Conservation (phyloP, 2,888 invertebrate genomes). For the Limnephilus rhombicus region DNA sequence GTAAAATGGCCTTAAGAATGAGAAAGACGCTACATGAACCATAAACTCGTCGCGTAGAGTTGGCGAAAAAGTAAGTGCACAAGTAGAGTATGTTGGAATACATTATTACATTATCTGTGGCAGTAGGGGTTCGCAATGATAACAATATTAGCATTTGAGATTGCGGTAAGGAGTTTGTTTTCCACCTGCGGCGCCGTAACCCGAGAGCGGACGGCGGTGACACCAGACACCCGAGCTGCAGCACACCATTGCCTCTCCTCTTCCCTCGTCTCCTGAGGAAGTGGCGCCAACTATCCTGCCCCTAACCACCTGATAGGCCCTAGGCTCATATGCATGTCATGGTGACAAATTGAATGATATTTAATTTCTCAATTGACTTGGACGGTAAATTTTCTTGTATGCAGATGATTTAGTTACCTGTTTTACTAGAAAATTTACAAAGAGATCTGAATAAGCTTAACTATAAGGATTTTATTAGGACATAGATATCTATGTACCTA, state of each 20-base stretch:
- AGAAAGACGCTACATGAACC: not conserved
- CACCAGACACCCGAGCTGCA: not conserved
- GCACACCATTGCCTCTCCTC: not conserved
- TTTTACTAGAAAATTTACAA: too few relatives aligned
- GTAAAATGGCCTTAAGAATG: not conserved
- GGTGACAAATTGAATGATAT: too few relatives aligned
- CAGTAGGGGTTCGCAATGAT: not conserved
- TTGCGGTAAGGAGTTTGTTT: not conserved
- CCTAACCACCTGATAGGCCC: not conserved
- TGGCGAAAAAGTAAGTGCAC: not conserved
- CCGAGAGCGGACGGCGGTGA: constrained; percentile 28
- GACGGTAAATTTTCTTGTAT: too few relatives aligned
- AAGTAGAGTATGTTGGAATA: not conserved
- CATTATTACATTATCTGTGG: not conserved
- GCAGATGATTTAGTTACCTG: too few relatives aligned
- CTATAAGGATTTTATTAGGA: too few relatives aligned
- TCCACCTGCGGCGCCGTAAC: constrained; percentile 39
- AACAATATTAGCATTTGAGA: not conserved
- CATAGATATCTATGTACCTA: too few relatives aligned
- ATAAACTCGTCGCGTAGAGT: not conserved
- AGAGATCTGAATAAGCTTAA: too few relatives aligned
- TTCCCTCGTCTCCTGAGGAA: not conserved
- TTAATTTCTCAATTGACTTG: too few relatives aligned
- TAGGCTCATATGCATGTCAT: not conserved
- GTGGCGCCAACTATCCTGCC: not conserved